Conservation (phyloP, 2,797 vertebrate species). For the Clangula hyemalis region DNA sequence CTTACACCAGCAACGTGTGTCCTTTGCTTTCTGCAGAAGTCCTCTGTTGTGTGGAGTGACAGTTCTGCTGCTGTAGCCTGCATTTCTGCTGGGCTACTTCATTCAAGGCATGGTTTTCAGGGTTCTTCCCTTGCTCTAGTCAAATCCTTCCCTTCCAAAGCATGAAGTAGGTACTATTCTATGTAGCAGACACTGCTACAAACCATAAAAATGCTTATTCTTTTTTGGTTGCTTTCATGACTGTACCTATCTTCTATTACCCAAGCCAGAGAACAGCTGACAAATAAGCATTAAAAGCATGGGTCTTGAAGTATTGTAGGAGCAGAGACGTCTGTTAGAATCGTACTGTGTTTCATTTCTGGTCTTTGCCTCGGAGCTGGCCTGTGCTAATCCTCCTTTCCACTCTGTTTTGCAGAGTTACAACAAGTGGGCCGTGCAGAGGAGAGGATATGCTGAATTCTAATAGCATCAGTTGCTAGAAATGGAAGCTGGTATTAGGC, state of each 20-base stretch:
- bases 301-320: neutral
- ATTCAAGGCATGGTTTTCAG: neutral
- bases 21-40: neutral
- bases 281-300: neutral
- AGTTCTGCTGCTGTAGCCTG: neutral
- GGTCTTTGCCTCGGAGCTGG: neutral
- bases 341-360: neutral
- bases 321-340: neutral
- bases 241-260: neutral
- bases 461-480: neutral
- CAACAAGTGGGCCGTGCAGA: neutral
- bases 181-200: neutral
- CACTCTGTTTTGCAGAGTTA: neutral
- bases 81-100: neutral
- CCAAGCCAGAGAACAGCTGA: neutral
- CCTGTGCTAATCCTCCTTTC: neutral
- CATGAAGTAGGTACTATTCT: neutral
- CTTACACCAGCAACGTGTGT: neutral
- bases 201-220: neutral
- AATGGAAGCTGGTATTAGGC: neutral
- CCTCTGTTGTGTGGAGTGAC: fast-evolving
- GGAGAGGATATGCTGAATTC: neutral
- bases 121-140: neutral
- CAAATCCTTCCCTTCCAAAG: neutral
- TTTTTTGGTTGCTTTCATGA: neutral